Conservation (phyloP, 2,888 invertebrate species). For the Diarsia rubi region DNA sequence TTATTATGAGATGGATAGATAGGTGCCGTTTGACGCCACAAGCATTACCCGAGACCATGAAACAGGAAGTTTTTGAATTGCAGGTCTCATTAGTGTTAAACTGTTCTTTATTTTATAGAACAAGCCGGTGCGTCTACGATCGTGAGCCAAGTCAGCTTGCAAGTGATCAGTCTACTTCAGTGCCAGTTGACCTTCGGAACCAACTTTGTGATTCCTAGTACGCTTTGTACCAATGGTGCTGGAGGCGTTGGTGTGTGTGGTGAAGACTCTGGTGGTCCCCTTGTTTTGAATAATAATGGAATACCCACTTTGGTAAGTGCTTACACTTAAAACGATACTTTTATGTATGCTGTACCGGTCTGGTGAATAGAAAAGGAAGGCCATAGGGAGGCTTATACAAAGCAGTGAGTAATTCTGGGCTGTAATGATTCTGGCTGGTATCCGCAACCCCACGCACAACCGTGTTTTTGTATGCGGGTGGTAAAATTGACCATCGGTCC, state of each 20-base stretch:
- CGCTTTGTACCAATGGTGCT: conserved; percentile 76
- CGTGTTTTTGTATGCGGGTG: neutral
- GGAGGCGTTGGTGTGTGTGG: conserved; percentile 77
- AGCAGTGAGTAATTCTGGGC: neutral
- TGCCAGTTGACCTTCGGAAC: conserved; percentile 70
- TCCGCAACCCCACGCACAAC: neutral
- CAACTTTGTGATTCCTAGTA: conserved; percentile 66
- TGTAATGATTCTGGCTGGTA: neutral
- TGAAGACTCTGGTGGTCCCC: conserved; percentile 81
- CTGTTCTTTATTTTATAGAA: conserved; percentile 56
- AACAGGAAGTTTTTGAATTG: neutral
- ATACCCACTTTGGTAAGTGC: conserved; percentile 34
- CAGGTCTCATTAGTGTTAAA: neutral
- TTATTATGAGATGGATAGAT: too few species aligned
- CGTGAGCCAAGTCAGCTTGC: conserved; percentile 73
- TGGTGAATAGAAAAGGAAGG: neutral
- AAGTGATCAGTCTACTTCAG: conserved; percentile 71
- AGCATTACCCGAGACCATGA: neutral
- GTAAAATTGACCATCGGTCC: neutral
- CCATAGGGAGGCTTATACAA: neutral
- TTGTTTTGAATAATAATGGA: conserved; percentile 65
- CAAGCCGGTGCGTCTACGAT: conserved; percentile 69
- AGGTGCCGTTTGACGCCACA: neutral
- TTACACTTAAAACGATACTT: neutral
- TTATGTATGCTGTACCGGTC: neutral